phyloP scores from a whole-genome alignment of 92 coral and sea anemone species.

The Bergia sp. region DNA sequence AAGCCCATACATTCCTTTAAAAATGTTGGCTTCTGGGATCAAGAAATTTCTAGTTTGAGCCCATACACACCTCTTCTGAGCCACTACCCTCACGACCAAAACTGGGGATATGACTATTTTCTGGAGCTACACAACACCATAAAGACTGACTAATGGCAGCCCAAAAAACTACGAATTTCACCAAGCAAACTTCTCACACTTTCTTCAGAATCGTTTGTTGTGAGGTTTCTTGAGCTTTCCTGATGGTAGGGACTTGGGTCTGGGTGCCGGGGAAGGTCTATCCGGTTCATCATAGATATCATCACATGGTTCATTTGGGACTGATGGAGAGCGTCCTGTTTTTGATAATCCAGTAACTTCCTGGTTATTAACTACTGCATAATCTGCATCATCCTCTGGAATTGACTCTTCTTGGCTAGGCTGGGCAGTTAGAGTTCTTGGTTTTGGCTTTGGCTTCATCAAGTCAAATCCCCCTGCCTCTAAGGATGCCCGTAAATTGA shows the following conservation, averaged over 20 bases:
- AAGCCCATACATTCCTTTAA: no score
- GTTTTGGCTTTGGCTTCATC: slow-evolving; percentile 57
- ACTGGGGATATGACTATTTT: no score
- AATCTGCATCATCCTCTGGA: slow-evolving; percentile 58
- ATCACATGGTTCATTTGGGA: slow-evolving; percentile 61
- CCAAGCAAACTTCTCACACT: not conserved
- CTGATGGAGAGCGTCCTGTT: slow-evolving; percentile 65
- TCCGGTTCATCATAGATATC: slow-evolving; percentile 76
- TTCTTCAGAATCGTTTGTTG: slow-evolving; percentile 29
- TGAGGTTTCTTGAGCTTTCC: slow-evolving; percentile 45
- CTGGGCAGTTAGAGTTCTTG: slow-evolving; percentile 41
- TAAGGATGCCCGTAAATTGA: slow-evolving; percentile 77
- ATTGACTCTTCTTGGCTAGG: slow-evolving; percentile 54
- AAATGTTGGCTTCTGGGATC: no score
- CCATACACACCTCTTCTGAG: no score
- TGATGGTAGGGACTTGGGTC: slow-evolving; percentile 54
- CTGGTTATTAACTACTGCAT: slow-evolving; percentile 57
- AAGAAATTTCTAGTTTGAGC: no score
- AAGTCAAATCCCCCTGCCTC: slow-evolving; percentile 83
- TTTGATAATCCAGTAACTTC: slow-evolving; percentile 32
- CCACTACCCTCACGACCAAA: no score
- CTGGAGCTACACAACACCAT: no score
- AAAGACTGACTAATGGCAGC: no score
- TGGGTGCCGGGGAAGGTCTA: slow-evolving; percentile 20
- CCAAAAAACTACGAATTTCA: no score